These are phyloP conservation scores for Aurelia coerulea DNA, from an alignment of 30 jellyfish, hydroid and myxozoan genomes.

Conservation along the genomic window DNA sequence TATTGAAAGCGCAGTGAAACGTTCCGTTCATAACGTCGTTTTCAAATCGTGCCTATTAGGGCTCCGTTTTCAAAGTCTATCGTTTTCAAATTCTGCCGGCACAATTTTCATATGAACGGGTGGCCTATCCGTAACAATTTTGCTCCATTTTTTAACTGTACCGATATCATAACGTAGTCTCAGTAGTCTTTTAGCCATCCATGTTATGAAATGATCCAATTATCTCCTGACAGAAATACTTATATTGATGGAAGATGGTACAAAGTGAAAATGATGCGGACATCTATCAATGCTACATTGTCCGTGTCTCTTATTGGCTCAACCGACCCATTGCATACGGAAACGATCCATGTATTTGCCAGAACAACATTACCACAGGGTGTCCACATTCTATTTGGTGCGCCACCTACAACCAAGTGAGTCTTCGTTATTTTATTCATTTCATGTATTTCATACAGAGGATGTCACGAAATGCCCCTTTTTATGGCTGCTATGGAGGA, in stretches of 20 bases:
- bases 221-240: conserved; percentile 43
- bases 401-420: conserved; percentile 68
- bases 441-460: neutral
- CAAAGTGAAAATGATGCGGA: conserved; percentile 81
- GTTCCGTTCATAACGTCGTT: too few relatives aligned
- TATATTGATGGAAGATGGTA: conserved; percentile 96
- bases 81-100: too few relatives aligned
- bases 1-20: too few relatives aligned
- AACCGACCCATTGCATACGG: conserved; percentile 62
- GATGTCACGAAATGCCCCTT: neutral
- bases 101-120: too few relatives aligned
- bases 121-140: too few relatives aligned
- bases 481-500: too few relatives aligned
- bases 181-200: too few relatives aligned
- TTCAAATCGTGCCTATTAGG: too few relatives aligned
- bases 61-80: too few relatives aligned
- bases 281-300: conserved; percentile 88
- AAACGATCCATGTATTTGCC: conserved; percentile 66
- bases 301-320: conserved; percentile 78
- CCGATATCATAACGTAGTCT: too few relatives aligned
- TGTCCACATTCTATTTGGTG: conserved; percentile 79
- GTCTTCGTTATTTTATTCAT: neutral
- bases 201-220: too few relatives aligned
- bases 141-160: too few relatives aligned
- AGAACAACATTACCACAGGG: conserved; percentile 79